These are phyloP conservation scores for Serripes groenlandicus DNA, from an alignment of 2,888 invertebrate species.

Conservation along the genomic window DNA sequence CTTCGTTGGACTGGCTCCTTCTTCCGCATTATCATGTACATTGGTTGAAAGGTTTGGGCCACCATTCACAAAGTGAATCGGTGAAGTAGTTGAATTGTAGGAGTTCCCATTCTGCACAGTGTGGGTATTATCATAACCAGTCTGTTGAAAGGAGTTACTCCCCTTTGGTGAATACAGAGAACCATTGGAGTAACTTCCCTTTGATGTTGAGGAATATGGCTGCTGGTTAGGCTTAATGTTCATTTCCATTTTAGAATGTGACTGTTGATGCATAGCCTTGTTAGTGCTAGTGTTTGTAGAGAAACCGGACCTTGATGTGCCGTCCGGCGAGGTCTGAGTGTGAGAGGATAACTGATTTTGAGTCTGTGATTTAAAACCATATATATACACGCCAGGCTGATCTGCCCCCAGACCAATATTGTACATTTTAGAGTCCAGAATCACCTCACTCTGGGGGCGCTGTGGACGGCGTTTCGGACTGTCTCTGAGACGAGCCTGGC, in stretches of 20 bases:
- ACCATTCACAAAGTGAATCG: slow-evolving; percentile 63
- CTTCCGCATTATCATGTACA: background rate
- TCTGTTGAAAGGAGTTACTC: slow-evolving; percentile 28
- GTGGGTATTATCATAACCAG: slow-evolving; percentile 63
- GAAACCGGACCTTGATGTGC: slow-evolving; percentile 4
- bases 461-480: slow-evolving; percentile 69
- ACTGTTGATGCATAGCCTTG: slow-evolving; percentile 19
- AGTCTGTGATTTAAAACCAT: slow-evolving; percentile 69
- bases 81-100: slow-evolving; percentile 32
- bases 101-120: slow-evolving; percentile 57
- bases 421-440: slow-evolving; percentile 64
- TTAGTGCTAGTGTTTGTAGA: background rate
- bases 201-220: slow-evolving; percentile 39
- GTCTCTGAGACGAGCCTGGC: slow-evolving; percentile 61
- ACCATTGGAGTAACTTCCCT: slow-evolving; percentile 48
- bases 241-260: slow-evolving; percentile 29
- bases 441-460: slow-evolving; percentile 73
- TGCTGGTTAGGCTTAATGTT: slow-evolving; percentile 17
- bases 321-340: slow-evolving; percentile 13
- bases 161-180: slow-evolving; percentile 46
- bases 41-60: slow-evolving; percentile 14
- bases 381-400: slow-evolving; percentile 72
- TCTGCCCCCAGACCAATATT: slow-evolving; percentile 42
- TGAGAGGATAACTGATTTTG: slow-evolving; percentile 53
- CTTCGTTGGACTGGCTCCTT: slow-evolving; percentile 24